Evolutionary conservation across 1,140 invertebrate species (phyloP).

Genomic region (Drosophila nannoptera): DNA sequence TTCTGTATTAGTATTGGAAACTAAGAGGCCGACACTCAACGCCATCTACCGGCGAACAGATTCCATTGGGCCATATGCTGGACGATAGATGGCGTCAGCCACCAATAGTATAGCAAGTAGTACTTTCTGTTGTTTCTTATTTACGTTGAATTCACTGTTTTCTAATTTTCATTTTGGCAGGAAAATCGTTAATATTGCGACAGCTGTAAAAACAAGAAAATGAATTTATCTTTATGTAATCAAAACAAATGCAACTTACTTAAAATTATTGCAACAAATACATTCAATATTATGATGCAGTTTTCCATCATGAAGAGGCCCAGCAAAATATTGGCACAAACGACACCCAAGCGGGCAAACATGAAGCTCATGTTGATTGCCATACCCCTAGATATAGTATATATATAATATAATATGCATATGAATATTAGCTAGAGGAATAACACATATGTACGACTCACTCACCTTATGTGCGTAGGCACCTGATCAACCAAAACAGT

Average conservation of each 20-base stretch:
- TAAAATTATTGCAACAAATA: slow-evolving; percentile 1
- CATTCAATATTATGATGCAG: slow-evolving; percentile 35
- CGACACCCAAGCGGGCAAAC: neutral
- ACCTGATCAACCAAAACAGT: slow-evolving; percentile 9
- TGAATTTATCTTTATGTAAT: neutral
- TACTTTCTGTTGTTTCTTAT: no score
- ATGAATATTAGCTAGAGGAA: neutral
- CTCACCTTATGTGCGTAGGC: slow-evolving; percentile 27
- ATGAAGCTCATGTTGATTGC: slow-evolving; percentile 2
- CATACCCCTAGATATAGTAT: slow-evolving; percentile 15
- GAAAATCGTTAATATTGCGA: neutral
- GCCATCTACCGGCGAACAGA: neutral
- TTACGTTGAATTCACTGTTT: no score
- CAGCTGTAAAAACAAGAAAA: slow-evolving; percentile 4
- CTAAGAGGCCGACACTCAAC: no score
- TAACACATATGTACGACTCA: no score
- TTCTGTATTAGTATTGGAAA: no score
- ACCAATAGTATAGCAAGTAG: no score
- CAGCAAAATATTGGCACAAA: slow-evolving; percentile 9
- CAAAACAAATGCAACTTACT: slow-evolving; percentile 21
- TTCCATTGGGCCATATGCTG: neutral
- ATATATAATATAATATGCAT: neutral
- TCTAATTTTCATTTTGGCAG: no score
- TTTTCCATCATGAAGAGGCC: neutral
- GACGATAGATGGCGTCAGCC: slow-evolving; percentile 1